A percentile compares a stretch with the other conserved stretches of the same genome.
phyloP scores from a whole-genome alignment of 2,797 vertebrate species.

The Petrocephalus sullivani region DNA sequence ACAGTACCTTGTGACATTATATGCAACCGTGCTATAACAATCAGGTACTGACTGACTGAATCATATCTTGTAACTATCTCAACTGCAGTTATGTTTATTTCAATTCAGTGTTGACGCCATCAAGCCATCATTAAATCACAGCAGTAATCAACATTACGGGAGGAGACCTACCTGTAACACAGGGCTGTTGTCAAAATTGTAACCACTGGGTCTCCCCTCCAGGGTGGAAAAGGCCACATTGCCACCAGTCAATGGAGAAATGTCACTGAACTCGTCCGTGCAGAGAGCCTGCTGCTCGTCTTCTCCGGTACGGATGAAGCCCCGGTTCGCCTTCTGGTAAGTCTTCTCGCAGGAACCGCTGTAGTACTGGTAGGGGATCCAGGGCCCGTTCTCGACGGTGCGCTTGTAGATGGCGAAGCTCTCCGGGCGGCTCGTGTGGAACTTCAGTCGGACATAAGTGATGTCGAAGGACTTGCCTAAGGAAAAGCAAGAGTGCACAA shows the following conservation, averaged over 20 bases:
- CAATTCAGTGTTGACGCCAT: background rate
- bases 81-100: background rate
- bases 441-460: constrained; percentile 92
- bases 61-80: background rate
- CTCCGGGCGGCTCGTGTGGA: constrained; percentile 94
- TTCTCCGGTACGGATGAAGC: constrained; percentile 85
- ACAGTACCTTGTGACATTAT: background rate
- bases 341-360: constrained; percentile 94
- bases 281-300: constrained; percentile 91
- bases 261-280: constrained; percentile 96
- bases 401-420: constrained; percentile 95
- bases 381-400: constrained; percentile 68
- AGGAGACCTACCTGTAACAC: constrained; percentile 76
- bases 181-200: constrained; percentile 93
- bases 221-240: constrained; percentile 95
- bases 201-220: constrained; percentile 87
- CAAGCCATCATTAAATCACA: background rate
- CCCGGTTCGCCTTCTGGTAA: constrained; percentile 69
- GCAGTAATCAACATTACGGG: background rate
- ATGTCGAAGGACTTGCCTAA: constrained; percentile 95
- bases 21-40: too few species aligned
- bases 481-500: constrained; percentile 9
- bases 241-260: constrained; percentile 90
- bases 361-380: constrained; percentile 95
- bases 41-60: background rate